A percentile compares a stretch with the other conserved stretches of the same genome.
Conservation (phyloP, 2,797 vertebrate genomes). For the Momotus momota region DNA sequence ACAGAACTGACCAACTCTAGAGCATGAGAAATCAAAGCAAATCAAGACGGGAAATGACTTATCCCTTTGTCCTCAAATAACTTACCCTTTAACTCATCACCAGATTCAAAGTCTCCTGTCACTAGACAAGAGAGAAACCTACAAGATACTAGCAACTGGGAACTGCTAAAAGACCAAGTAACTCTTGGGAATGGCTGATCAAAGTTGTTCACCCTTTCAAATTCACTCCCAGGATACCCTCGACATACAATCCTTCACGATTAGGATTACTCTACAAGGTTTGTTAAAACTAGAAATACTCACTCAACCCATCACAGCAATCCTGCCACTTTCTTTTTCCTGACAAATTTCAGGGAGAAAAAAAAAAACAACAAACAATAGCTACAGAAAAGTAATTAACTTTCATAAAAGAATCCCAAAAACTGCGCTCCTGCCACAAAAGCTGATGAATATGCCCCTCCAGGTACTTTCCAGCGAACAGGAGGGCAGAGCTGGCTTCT, state of each 20-base stretch:
- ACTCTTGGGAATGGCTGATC: not conserved
- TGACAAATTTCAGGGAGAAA: not conserved
- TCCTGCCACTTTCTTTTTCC: not conserved
- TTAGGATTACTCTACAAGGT: not conserved
- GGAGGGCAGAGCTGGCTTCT: not conserved
- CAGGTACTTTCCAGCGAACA: not conserved
- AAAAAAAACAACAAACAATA: not conserved
- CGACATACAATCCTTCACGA: not conserved
- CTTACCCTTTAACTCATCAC: not conserved
- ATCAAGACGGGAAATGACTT: not conserved
- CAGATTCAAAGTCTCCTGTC: not conserved
- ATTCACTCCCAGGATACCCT: not conserved
- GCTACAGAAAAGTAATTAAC: not conserved
- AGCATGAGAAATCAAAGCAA: not conserved
- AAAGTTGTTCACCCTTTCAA: not conserved
- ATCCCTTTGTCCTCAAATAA: not conserved
- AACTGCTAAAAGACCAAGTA: not conserved
- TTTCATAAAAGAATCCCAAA: rapidly evolving
- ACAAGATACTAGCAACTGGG: not conserved
- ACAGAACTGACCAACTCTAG: not conserved
- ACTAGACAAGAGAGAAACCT: not conserved
- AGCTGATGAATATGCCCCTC: not conserved
- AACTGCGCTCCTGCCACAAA: not conserved
- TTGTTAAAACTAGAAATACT: not conserved
- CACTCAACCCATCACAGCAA: not conserved